phyloP scores from a whole-genome alignment of 2,888 invertebrate species.

The Argyresthia albistria region DNA sequence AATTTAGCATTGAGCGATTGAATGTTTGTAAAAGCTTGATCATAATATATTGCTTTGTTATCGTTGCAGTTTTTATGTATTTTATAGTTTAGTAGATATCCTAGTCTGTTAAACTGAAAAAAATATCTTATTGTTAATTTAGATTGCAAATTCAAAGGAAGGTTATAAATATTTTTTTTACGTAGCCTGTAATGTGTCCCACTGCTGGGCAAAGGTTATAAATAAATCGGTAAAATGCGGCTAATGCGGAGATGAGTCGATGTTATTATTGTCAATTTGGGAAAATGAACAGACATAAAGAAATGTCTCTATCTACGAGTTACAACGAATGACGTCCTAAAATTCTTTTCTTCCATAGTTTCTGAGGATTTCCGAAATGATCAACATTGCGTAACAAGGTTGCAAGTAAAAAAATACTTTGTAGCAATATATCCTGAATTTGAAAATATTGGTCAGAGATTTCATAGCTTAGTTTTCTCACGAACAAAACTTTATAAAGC shows the following conservation, averaged over 20 bases:
- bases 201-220: no score
- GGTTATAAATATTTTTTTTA: no score
- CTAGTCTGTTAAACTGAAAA: no score
- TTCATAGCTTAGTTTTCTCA: neutral
- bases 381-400: neutral
- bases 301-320: neutral
- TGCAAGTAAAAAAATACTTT: neutral
- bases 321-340: neutral
- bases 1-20: neutral
- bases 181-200: no score
- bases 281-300: conserved; percentile 17
- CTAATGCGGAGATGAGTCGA: neutral
- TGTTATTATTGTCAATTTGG: conserved; percentile 45
- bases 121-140: no score
- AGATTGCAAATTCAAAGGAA: no score
- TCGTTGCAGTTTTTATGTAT: neutral
- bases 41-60: neutral
- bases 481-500: neutral
- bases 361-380: neutral
- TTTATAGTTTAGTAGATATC: no score
- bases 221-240: no score
- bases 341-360: neutral
- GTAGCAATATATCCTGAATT: neutral
- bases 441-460: neutral
- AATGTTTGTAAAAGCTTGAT: neutral